Percentiles rank a stretch among this genome's conserved stretches.
These are phyloP conservation scores for Ypsolopha sequella DNA, from an alignment of 2,888 invertebrate genomes.

Conservation along the genomic window DNA sequence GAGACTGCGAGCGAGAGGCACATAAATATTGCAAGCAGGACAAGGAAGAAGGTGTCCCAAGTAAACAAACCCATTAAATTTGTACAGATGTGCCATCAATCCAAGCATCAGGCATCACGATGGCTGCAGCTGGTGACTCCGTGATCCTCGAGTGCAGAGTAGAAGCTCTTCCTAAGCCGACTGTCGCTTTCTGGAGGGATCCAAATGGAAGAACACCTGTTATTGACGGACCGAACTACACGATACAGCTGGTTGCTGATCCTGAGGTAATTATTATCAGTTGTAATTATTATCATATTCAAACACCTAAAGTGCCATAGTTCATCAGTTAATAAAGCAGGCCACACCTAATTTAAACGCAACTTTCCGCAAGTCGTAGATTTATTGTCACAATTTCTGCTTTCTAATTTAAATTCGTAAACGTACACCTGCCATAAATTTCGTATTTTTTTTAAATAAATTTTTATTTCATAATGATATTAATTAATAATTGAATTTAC, in stretches of 20 bases:
- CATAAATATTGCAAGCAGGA: too few species aligned
- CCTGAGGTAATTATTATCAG: slow-evolving; percentile 57
- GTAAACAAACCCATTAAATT: not conserved
- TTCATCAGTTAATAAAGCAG: too few species aligned
- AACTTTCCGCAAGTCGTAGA: too few species aligned
- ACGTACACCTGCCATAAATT: too few species aligned
- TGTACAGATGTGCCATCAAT: slow-evolving; percentile 79
- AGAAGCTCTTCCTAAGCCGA: slow-evolving; percentile 83
- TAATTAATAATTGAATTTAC: slow-evolving; percentile 9
- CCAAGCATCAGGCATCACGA: slow-evolving; percentile 82
- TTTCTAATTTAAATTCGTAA: too few species aligned
- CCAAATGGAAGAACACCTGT: slow-evolving; percentile 80
- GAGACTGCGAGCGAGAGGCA: not conserved
- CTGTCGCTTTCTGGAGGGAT: slow-evolving; percentile 86
- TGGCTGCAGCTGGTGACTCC: slow-evolving; percentile 81
- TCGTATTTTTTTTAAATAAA: too few species aligned
- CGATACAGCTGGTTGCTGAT: slow-evolving; percentile 71
- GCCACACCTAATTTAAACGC: too few species aligned
- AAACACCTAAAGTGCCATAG: too few species aligned
- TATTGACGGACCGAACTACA: slow-evolving; percentile 82
- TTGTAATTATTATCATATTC: too few species aligned
- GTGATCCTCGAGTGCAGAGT: slow-evolving; percentile 84
- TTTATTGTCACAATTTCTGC: too few species aligned
- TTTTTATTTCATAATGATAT: too few species aligned
- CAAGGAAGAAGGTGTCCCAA: too few species aligned